Base-by-base conservation (phyloP, 2,797 vertebrate genomes). In the Ctenopoma multispine region DNA sequence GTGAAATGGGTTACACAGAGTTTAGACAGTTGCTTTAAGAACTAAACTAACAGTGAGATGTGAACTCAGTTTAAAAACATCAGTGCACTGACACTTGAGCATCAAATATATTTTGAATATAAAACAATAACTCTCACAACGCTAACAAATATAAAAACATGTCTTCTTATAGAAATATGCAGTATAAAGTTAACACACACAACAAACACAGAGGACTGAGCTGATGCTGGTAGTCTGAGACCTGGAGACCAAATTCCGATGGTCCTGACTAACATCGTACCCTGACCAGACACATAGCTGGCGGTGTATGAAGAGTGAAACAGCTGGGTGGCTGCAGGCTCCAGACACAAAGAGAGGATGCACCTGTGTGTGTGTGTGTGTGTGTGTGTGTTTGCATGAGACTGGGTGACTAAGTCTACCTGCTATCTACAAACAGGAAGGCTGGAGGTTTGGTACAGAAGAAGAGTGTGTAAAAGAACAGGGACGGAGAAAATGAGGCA, bases 311-410 rank as follows among this genome's bases (percentile, higher is more conserved):
- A 61, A 17, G 54, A 53, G 8, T 43, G 24, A 67, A 76, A 69
- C 71, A 83, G 65, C 77, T 82, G 83, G 65, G 29, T 66, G 68
- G 21, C 69, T 81, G 68, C 63, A 75, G 76, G 75, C 15, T 60
- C 67, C 66, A 83, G 79, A 89, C 77, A 82, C 80, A 88, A 74
- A 75, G 58, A 63, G 31, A 82, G 79, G 79, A 83, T 49, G 73
- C 80, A 85, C 75, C 75, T 72, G 83, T 63, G 72, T 69, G 64
- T 48, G 43, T 54, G 20, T 67, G 29, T 72, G 61, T 49, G 44
- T 70, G 64, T 57, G 63, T 27, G 24, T 27, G 29, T 31, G 29
- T 67, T 34, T 9, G 13, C 43, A 43, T 62, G 31, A 63, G 53
- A 49, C 46, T 36, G 10, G n/a, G 38, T 77, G 80, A 88, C 56